phyloP scores from a whole-genome alignment of 2,888 invertebrate species.

The Agriopis aurantiaria region DNA sequence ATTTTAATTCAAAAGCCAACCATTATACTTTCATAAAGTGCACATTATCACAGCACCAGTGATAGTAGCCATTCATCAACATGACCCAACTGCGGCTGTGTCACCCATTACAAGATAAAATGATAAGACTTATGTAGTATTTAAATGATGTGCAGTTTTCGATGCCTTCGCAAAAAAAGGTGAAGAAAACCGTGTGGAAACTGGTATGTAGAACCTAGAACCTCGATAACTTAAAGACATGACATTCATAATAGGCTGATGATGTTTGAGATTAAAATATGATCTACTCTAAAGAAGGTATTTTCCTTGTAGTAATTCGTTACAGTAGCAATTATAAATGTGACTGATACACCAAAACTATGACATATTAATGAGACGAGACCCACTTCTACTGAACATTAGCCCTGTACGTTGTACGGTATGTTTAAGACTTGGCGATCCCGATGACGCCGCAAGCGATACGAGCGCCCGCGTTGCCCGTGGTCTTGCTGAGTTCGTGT shows the following conservation, averaged over 20 bases:
- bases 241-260: too few species aligned
- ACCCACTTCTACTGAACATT: conserved; percentile 20
- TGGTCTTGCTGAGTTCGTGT: conserved; percentile 96
- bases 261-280: not conserved
- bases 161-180: too few species aligned
- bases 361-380: conserved; percentile 1
- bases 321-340: not conserved
- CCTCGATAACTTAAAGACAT: too few species aligned
- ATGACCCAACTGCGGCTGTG: not conserved
- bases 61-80: not conserved
- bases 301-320: too few species aligned
- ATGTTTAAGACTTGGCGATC: conserved; percentile 70
- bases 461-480: conserved; percentile 97
- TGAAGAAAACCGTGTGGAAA: too few species aligned
- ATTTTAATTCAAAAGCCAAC: not conserved
- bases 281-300: not conserved
- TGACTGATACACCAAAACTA: not conserved
- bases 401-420: not conserved
- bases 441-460: conserved; percentile 96
- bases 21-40: too few species aligned
- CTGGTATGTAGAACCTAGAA: too few species aligned
- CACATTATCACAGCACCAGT: too few species aligned
- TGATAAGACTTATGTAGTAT: too few species aligned
- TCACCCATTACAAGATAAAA: too few species aligned
- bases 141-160: too few species aligned